Evolutionary conservation across 1,140 invertebrate species (phyloP), one percentile per base, ranked within the genome.

Genomic region (Aphis craccivora): DNA sequence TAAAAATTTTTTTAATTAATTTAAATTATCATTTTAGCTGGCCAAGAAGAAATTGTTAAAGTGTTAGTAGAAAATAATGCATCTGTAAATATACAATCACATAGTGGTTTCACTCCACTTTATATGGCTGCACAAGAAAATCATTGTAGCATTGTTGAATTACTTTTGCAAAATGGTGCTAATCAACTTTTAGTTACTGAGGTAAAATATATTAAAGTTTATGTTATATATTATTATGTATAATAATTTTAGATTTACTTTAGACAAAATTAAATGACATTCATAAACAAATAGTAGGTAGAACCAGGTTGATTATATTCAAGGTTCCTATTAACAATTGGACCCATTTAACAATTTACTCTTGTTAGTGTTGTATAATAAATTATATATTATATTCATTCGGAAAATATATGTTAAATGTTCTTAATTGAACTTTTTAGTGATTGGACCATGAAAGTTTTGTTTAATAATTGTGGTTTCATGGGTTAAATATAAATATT

Each of bases 61-160:
- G 96, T 99, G 94, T 96, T 99, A 90, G 97, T 99, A 60, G 97
- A 98, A 95, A 96, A 98, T 95, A 97, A 97, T 94, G 99, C 99
- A 94, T 98, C 98, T 95, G 98, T 99, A 93, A 99, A 99, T 96
- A 98, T 98, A 87, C 99, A 99, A 95, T 99, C 98, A 30, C 97
- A 99, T 95, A 99, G 99, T 96, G 99, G 99, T 60, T 99, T 99
- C 95, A 99, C 99, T 0, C 99, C 99, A 0, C 96, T 99, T 9
- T 99, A 99, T 95, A 99, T 99, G 99, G 99, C 99, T 30, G 98
- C 99, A 9, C 99, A 99, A 95, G 99, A 99, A 95, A 99, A 99
- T 95, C 99, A 99, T 95, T 98, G 99, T 94, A 97, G 97, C 20
- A 98, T 99, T 94, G 99, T 99, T 93, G 97, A 97, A 94, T 98